phyloP scores from a whole-genome alignment of 1,140 invertebrate species.

The Papilio xuthus region DNA sequence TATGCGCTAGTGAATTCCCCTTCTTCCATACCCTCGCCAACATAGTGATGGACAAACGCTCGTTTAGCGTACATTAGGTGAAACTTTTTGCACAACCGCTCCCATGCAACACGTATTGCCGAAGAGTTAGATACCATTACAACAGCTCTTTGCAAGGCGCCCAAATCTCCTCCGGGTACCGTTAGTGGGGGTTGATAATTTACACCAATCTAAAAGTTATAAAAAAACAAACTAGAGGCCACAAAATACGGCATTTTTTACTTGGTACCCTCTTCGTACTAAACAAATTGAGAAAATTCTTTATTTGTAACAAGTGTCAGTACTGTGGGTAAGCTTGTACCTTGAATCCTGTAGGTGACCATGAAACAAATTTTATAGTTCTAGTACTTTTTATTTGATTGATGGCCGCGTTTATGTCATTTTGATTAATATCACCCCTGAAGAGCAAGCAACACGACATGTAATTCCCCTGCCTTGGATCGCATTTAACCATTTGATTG shows the following conservation, averaged over 20 bases:
- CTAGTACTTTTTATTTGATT: conserved; percentile 85
- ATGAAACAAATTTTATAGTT: conserved; percentile 87
- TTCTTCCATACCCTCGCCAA: conserved; percentile 92
- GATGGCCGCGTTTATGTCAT: conserved; percentile 88
- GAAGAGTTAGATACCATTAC: conserved; percentile 90
- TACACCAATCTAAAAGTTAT: conserved; percentile 80
- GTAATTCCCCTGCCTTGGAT: conserved; percentile 85
- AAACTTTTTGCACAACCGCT: conserved; percentile 86
- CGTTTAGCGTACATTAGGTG: conserved; percentile 88
- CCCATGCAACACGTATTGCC: conserved; percentile 88
- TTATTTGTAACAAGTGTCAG: neutral
- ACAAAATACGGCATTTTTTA: neutral
- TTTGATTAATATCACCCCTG: conserved; percentile 85
- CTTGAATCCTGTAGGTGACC: conserved; percentile 89
- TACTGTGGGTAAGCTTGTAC: conserved; percentile 51
- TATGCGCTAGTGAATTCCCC: conserved; percentile 86
- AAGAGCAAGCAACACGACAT: conserved; percentile 91
- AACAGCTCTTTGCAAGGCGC: conserved; percentile 85
- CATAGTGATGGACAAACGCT: conserved; percentile 90
- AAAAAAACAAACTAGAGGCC: neutral
- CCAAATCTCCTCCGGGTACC: conserved; percentile 88
- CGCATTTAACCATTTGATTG: conserved; percentile 92
- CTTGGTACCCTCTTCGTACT: neutral
- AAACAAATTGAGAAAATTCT: neutral
- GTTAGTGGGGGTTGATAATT: conserved; percentile 88